Evolutionary conservation across 2,797 vertebrate genomes (phyloP), one percentile per base, ranked within the genome.

Genomic region (Sebastes jordani): DNA sequence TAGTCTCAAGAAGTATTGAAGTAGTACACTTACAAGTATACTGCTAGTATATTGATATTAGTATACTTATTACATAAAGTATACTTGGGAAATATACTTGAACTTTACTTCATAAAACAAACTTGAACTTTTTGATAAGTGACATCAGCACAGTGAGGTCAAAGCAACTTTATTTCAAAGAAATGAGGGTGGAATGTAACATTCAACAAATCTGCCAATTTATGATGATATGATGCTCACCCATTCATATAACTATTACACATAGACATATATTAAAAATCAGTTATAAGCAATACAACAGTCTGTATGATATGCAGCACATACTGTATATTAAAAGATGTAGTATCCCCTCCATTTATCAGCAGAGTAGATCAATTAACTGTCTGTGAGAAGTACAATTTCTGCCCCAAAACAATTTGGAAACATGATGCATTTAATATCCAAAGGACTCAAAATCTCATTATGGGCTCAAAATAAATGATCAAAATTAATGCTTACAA

Each of bases 101-200:
- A 42, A 42, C 38, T 42, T 42, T 42, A 42, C 38, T 42, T 42
- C 38, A 42, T 42, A 42, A 42, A 42, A 42, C 14, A 42, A 42
- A 38, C 13, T 38, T 38, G 36, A 38, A 38, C 36, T 14, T 14
- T 1, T 42, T 42, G 38, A 42, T 42, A 42, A 16, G 38, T 16
- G 38, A 42, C 20, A n/a, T 14, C 29, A 64, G 22, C 58, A 56
- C 7, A 74, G 2, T 49, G 49, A 65, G 54, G 68, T 86, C 58
- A 83, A 79, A 86, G 38, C 49, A 82, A 85, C 70, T 91, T 93
- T 92, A 93, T 82, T 68, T 54, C 7, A 62, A 81, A 71, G 25
- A 79, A 79, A 71, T 68, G 2, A 29, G 7, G 42, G 29, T 34
- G 20, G 18, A 76, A 59, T 60, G 63, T 69, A 58, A 78, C 49